phyloP scores from a whole-genome alignment of 1,140 invertebrate genomes.

The Camponotus pennsylvanicus region DNA sequence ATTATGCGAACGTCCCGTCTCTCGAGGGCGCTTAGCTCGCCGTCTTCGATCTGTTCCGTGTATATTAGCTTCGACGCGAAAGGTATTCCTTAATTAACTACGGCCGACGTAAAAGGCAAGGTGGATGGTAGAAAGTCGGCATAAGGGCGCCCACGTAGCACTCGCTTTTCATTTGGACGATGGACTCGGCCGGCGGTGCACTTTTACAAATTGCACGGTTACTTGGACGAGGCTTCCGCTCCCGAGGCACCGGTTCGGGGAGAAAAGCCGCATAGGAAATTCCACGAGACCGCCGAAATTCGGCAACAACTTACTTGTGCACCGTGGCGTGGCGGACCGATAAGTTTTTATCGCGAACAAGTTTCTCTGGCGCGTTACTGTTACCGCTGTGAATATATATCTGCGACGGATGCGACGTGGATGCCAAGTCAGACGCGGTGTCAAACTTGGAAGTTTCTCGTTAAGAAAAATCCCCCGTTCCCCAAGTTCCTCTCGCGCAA shows the following conservation, averaged over 20 bases:
- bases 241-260: conserved; percentile 34
- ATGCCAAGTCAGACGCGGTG: conserved; percentile 19
- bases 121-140: conserved; percentile 42
- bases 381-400: conserved; percentile 24
- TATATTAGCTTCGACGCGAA: conserved; percentile 73
- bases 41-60: conserved; percentile 49
- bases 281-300: conserved; percentile 44
- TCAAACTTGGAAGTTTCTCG: conserved; percentile 35
- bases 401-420: no score
- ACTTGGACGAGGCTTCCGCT: conserved; percentile 40
- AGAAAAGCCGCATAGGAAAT: conserved; percentile 34
- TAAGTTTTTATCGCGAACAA: conserved; percentile 61
- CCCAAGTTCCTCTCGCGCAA: no score
- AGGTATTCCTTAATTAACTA: conserved; percentile 78
- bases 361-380: conserved; percentile 38
- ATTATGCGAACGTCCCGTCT: conserved; percentile 19
- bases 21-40: background rate
- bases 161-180: conserved; percentile 68
- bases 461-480: background rate
- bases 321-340: conserved; percentile 42
- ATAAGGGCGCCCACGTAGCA: conserved; percentile 41
- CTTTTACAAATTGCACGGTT: conserved; percentile 78
- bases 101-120: conserved; percentile 32
- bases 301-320: conserved; percentile 63
- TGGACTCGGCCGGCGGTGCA: conserved; percentile 66